Conservation (phyloP, 1,140 invertebrate species). For the Rhopalosiphum padi region DNA sequence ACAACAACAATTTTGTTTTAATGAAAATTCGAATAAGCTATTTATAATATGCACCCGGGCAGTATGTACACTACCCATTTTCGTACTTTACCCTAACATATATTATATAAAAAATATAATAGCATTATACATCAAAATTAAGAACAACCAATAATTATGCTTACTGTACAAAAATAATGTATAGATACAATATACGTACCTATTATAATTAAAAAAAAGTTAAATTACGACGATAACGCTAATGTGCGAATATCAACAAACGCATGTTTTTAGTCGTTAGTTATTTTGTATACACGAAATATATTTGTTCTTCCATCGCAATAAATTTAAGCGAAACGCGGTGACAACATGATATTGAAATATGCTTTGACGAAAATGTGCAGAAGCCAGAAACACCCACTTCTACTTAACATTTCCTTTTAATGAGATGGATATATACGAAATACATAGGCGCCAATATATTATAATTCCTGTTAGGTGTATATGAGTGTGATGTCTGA, state of each 20-base stretch:
- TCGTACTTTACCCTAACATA: too few relatives aligned
- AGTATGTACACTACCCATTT: too few relatives aligned
- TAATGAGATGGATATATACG: constrained; percentile 27
- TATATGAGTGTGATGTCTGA: background rate
- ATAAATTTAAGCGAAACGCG: background rate
- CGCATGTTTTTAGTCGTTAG: background rate
- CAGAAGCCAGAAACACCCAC: background rate
- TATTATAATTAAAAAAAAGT: background rate
- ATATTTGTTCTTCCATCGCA: background rate
- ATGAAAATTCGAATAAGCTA: too few relatives aligned
- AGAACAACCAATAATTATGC: background rate
- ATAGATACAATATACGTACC: background rate
- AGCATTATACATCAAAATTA: background rate
- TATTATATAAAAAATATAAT: too few relatives aligned
- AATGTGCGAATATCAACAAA: background rate
- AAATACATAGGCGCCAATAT: constrained; percentile 16
- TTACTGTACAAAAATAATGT: background rate
- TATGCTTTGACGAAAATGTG: constrained; percentile 31
- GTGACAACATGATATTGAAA: background rate
- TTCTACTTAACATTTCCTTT: background rate
- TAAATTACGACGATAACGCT: background rate
- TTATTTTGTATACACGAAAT: background rate
- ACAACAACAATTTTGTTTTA: too few relatives aligned
- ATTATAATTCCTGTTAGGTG: constrained; percentile 5
- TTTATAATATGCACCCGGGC: too few relatives aligned